phyloP scores from a whole-genome alignment of 2,797 vertebrate genomes.

The Channallabes apus region DNA sequence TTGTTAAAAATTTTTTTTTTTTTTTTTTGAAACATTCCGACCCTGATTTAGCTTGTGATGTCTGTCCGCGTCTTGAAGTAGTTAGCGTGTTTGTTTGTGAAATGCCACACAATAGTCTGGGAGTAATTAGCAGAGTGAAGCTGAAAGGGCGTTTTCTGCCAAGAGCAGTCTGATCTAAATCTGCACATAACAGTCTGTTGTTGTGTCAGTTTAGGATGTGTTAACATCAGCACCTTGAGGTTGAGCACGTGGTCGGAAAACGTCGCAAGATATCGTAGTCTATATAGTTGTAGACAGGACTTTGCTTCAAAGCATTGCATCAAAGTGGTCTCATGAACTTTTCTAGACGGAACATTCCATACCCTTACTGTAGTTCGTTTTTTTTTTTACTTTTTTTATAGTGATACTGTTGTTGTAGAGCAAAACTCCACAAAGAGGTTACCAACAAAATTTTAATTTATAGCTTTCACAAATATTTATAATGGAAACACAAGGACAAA shows the following conservation, averaged over 20 bases:
- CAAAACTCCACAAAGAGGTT: not conserved
- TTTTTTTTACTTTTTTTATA: constrained; percentile 11
- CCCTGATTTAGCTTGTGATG: constrained; percentile 15
- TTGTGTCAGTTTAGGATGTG: constrained; percentile 34
- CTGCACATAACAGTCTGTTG: constrained; percentile 1
- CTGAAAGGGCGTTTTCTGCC: constrained; percentile 23
- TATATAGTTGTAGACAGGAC: not conserved
- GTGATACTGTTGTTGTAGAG: not conserved
- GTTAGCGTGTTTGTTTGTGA: constrained; percentile 41
- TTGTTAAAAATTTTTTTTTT: too few relatives aligned
- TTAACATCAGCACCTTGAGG: constrained; percentile 35
- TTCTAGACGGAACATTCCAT: constrained; percentile 20
- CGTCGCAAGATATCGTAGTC: not conserved
- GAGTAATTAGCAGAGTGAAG: constrained; percentile 41
- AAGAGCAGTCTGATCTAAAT: constrained; percentile 38
- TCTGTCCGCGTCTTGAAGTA: constrained; percentile 34
- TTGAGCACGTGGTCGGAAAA: constrained; percentile 23
- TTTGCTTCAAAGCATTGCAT: constrained; percentile 30
- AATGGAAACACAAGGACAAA: not conserved
- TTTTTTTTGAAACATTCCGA: not conserved
- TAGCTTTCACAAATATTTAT: constrained; percentile 1
- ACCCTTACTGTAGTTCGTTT: not conserved
- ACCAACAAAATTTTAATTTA: not conserved
- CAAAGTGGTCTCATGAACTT: not conserved
- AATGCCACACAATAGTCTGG: constrained; percentile 44